Base-by-base conservation (phyloP, 53 echinoderm and acorn worm genomes). In the Holothuria leucospilota region DNA sequence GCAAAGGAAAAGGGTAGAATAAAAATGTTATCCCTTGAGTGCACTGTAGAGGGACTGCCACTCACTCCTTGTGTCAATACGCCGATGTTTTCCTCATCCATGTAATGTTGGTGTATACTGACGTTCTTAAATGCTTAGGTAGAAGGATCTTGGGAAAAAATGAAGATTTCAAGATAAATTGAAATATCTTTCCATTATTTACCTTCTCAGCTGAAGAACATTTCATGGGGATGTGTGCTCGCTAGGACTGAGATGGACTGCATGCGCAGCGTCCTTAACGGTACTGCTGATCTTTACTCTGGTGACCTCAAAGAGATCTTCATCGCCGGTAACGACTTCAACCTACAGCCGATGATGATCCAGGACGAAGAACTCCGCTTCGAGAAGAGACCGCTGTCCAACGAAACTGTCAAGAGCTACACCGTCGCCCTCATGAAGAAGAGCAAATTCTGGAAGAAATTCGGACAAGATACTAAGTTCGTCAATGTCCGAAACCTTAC, bases 291-390 rank as follows among this genome's bases (percentile, higher is more conserved):
- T 64, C 88, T 96, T 56, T 79, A 85, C 82, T 84, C 93, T 28
- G 88, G 87, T n/a, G 82, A 95, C 85, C 63, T 93, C 13, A 78
- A 67, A 49, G 93, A 91, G 77, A 95, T 91, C 59, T 96, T 96
- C 91, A 94, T 91, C 62, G 96, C 91, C 46, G 96, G 96, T 84
- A 88, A 90, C 25, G 96, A 96, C 65, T 94, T 96, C 91, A 69
- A 91, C 21, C 91, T 92, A 13, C 91, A 94, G 26, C 96, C 96
- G 49, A 85, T 96, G 60, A 87, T 96, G 85, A 87, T 93, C 28
- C 61, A 41, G 14, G 84, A 83, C 24, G 61, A 80, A 26, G 11
- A 16, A 15, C 23, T 71, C 46, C 81, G 62, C 27, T 28, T 39
- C 46, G 69, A 74, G 34, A 69, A 68, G 29, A 83, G 86, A n/a